phyloP scores from a whole-genome alignment of 2,113 vertebrate species.

The Ptychochromis oligacanthus region DNA sequence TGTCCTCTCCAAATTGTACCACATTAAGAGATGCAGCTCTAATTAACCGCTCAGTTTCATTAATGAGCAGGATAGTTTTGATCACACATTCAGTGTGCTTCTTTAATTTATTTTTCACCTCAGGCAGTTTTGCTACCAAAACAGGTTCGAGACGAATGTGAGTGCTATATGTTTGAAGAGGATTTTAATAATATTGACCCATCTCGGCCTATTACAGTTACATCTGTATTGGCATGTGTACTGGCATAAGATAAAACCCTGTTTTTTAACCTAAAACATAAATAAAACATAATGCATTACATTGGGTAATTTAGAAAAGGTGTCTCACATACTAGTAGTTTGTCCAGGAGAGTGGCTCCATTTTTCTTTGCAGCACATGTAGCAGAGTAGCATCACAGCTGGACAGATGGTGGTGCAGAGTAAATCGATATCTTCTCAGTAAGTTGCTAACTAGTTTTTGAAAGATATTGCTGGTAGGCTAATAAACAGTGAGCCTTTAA shows the following conservation, averaged over 20 bases:
- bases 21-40: neutral
- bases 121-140: neutral
- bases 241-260: neutral
- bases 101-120: slow-evolving; percentile 20
- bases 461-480: neutral
- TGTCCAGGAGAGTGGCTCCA: neutral
- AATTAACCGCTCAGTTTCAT: slow-evolving; percentile 38
- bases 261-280: neutral
- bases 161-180: neutral
- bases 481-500: neutral
- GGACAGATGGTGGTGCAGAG: neutral
- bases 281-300: neutral
- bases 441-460: neutral
- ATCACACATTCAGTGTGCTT: slow-evolving; percentile 7
- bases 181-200: neutral
- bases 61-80: slow-evolving; percentile 17
- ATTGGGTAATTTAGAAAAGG: neutral
- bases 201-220: neutral
- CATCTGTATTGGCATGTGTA: neutral
- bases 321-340: neutral
- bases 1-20: neutral
- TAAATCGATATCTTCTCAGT: neutral
- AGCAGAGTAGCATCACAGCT: neutral
- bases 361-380: neutral
- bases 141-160: neutral